These are phyloP conservation scores for Pangasius sanitwongsei DNA, from an alignment of 2,797 vertebrate species.

Conservation along the genomic window DNA sequence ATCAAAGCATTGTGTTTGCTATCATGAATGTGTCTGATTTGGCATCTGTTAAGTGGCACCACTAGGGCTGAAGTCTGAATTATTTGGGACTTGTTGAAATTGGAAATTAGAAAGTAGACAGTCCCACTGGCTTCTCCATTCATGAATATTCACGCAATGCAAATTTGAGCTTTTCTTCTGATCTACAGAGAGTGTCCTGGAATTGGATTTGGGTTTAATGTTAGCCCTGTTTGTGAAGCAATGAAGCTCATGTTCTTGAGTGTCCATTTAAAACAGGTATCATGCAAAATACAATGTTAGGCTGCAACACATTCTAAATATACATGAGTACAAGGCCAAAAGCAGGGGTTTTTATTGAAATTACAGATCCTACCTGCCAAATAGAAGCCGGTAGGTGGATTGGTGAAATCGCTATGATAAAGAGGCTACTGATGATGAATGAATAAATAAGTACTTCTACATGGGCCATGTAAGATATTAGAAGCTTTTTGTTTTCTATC, in stretches of 20 bases:
- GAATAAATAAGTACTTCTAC: neutral
- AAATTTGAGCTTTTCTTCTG: slow-evolving; percentile 26
- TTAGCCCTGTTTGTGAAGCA: neutral
- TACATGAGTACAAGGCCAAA: neutral
- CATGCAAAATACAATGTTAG: slow-evolving; percentile 7
- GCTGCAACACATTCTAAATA: neutral
- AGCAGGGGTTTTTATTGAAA: neutral
- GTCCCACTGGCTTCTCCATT: slow-evolving; percentile 11
- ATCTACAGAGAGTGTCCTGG: slow-evolving; percentile 26
- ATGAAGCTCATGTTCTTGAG: neutral
- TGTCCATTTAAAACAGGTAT: neutral
- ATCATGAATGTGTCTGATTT: neutral
- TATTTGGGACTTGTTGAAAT: slow-evolving; percentile 43
- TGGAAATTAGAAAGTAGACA: neutral
- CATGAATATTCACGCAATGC: slow-evolving; percentile 26
- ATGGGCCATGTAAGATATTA: neutral
- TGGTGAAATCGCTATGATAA: neutral
- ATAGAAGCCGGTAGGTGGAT: neutral
- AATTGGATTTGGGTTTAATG: slow-evolving; percentile 3
- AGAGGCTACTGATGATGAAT: neutral
- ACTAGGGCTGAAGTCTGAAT: slow-evolving; percentile 12
- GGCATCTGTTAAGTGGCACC: slow-evolving; percentile 29
- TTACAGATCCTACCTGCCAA: neutral
- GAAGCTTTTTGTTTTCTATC: neutral
- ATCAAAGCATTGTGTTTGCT: slow-evolving; percentile 23